phyloP scores from a whole-genome alignment of 2,888 invertebrate species.

The Drosophila aldrichi region DNA sequence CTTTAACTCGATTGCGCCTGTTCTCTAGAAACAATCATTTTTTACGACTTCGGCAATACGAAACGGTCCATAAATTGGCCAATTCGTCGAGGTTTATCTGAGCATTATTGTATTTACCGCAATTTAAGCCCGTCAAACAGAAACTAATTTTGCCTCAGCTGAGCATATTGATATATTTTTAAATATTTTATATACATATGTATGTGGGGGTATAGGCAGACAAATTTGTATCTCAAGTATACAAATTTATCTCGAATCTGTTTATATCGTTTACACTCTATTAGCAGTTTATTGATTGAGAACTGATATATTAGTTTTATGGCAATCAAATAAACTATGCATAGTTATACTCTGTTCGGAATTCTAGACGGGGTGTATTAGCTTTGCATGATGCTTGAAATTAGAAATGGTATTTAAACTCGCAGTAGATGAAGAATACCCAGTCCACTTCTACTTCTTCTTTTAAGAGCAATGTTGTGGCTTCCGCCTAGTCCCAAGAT shows the following conservation, averaged over 20 bases:
- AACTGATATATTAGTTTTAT: neutral
- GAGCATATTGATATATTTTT: neutral
- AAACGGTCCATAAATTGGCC: neutral
- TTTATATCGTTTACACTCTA: neutral
- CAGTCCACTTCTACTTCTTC: no score
- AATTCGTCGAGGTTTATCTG: neutral
- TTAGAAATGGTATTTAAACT: neutral
- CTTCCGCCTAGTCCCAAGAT: neutral
- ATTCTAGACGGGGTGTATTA: neutral
- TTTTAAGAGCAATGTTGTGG: no score
- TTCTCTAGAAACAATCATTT: constrained; percentile 7
- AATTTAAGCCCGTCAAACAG: neutral
- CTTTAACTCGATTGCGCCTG: constrained; percentile 6
- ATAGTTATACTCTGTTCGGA: neutral
- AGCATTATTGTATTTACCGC: neutral
- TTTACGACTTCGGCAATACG: constrained; percentile 13
- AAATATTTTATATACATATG: neutral
- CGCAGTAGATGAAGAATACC: neutral
- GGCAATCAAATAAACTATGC: neutral
- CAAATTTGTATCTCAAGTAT: neutral
- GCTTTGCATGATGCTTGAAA: neutral
- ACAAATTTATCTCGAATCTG: neutral
- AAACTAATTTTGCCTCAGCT: neutral
- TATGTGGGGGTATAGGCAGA: neutral
- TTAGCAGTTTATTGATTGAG: neutral